Conservation (phyloP, 2,888 invertebrate genomes). For the Platycnemis pennipes region DNA sequence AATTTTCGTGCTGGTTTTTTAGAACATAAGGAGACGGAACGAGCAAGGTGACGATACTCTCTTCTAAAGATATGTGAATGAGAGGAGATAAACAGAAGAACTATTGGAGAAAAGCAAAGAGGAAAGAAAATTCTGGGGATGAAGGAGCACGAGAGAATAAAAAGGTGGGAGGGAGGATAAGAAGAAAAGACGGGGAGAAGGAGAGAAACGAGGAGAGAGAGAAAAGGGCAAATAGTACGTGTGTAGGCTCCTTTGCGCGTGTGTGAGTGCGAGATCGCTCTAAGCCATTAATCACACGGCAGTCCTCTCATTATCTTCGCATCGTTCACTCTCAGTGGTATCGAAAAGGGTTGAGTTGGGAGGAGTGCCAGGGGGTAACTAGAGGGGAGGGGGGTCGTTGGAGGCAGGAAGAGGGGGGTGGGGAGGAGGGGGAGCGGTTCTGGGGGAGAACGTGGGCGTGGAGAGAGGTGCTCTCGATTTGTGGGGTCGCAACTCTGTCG, state of each 20-base stretch:
- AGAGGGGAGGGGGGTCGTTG: not conserved
- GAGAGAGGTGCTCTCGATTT: not conserved
- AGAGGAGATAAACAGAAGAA: not conserved
- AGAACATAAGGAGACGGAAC: too few species aligned
- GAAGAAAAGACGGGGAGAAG: not conserved
- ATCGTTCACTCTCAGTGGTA: conserved; percentile 53
- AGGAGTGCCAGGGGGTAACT: not conserved
- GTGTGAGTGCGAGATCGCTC: conserved; percentile 1
- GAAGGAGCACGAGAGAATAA: too few species aligned
- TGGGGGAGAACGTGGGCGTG: not conserved
- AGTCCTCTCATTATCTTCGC: conserved; percentile 62
- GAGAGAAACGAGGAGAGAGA: not conserved
- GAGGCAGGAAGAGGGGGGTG: not conserved
- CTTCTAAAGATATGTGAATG: not conserved
- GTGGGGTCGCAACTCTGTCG: conserved; percentile 18
- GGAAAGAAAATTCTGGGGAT: not conserved
- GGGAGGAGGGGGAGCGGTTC: not conserved
- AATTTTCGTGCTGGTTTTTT: too few species aligned
- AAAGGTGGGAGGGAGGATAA: not conserved
- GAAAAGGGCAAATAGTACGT: not conserved
- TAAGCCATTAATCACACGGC: conserved; percentile 61
- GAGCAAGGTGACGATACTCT: too few species aligned
- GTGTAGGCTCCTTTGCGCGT: not conserved
- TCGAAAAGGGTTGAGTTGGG: conserved; percentile 15
- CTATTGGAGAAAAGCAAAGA: not conserved